phyloP scores from a whole-genome alignment of 2,113 vertebrate genomes.

The Engraulis encrasicolus region DNA sequence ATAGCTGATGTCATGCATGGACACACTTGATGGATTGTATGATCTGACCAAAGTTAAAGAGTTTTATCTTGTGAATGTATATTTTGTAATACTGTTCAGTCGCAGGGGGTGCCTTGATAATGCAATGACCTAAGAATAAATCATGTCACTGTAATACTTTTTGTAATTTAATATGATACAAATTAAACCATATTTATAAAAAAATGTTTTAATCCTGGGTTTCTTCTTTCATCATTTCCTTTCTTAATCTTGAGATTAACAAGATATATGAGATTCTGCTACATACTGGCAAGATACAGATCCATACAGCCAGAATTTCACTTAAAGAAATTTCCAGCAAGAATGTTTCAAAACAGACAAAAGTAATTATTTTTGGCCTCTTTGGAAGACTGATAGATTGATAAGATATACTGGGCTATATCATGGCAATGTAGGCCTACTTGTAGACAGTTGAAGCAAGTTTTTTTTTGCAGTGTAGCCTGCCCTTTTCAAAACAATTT shows the following conservation, averaged over 20 bases:
- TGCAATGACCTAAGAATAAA: conserved; percentile 18
- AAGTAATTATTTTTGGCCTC: too few species aligned
- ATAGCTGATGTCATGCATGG: background rate
- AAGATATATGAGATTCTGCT: background rate
- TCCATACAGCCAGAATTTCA: background rate
- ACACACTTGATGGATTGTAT: conserved; percentile 34
- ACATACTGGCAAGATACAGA: too few species aligned
- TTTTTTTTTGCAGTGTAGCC: too few species aligned
- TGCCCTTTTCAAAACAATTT: too few species aligned
- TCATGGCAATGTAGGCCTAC: too few species aligned
- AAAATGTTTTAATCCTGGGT: background rate
- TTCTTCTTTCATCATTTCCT: background rate
- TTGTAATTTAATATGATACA: conserved; percentile 21
- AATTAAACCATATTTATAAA: conserved; percentile 19
- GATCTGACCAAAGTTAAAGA: conserved; percentile 17
- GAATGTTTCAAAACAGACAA: too few species aligned
- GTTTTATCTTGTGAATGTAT: conserved; percentile 38
- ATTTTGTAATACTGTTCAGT: background rate
- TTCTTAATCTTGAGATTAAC: background rate
- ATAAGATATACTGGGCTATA: too few species aligned
- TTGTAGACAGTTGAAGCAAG: too few species aligned
- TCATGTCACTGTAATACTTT: background rate
- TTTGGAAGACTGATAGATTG: too few species aligned
- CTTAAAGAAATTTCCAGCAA: background rate
- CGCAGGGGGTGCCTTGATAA: background rate